Evolutionary conservation across 2,797 vertebrate genomes (phyloP).

Genomic region (Aldrovandia affinis): DNA sequence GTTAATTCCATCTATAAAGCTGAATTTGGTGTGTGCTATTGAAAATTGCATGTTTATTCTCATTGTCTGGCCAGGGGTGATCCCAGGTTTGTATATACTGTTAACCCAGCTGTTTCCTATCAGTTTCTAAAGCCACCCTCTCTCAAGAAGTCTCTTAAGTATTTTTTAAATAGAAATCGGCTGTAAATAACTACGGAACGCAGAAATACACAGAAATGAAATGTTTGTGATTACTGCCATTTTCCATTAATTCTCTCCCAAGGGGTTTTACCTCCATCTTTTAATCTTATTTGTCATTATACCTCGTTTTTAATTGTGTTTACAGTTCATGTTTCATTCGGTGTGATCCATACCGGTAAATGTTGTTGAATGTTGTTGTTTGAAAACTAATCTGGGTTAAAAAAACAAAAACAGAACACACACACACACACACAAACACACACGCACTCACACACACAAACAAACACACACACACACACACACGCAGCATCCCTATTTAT

Average conservation of each 20-base stretch:
- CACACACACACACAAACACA: no score
- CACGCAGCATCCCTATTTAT: slow-evolving; percentile 35
- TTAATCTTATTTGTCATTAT: slow-evolving; percentile 56
- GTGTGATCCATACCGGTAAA: slow-evolving; percentile 49
- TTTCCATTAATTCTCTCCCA: slow-evolving; percentile 42
- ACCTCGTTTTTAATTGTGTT: slow-evolving; percentile 49
- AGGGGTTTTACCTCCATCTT: slow-evolving; percentile 50
- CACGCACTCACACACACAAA: no score
- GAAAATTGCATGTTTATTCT: slow-evolving; percentile 43
- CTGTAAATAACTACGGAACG: slow-evolving; percentile 38
- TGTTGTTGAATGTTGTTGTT: slow-evolving; percentile 46
- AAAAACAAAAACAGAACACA: slow-evolving; percentile 35
- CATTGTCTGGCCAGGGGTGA: slow-evolving; percentile 23
- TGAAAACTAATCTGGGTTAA: slow-evolving; percentile 50
- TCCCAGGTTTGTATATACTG: slow-evolving; percentile 33
- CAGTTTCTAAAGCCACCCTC: slow-evolving; percentile 44
- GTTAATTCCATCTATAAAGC: slow-evolving; percentile 10
- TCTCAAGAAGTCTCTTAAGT: slow-evolving; percentile 42
- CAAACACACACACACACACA: no score
- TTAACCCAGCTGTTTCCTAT: slow-evolving; percentile 48
- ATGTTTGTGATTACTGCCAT: slow-evolving; percentile 45
- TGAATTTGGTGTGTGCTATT: slow-evolving; percentile 34
- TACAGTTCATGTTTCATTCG: slow-evolving; percentile 54
- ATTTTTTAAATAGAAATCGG: slow-evolving; percentile 46
- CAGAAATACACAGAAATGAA: slow-evolving; percentile 21